Base-by-base conservation (phyloP, 2,113 vertebrate genomes). In the Cheilinus undulatus region DNA sequence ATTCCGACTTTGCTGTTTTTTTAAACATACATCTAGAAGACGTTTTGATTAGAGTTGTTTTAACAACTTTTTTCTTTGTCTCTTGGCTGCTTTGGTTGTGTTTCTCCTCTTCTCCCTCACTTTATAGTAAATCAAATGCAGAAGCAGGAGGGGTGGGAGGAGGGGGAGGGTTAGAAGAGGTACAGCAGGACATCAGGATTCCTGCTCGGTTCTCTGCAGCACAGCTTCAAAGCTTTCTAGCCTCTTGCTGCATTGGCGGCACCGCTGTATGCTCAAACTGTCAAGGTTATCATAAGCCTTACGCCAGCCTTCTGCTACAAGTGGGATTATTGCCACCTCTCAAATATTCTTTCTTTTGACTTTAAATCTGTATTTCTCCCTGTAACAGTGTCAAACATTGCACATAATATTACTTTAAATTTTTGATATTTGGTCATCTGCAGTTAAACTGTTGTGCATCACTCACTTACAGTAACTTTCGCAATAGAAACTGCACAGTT, bases 131-230 rank as follows among this genome's bases (percentile, higher is more conserved):
- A 75, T 73, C 54, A 17, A 48, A 74, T 59, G 61, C 68, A 63
- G 65, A 84, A 51, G n/a, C 4, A 1, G 49, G 38, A 22, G 26
- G 32, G 7, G 24, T 8, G 19, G 40, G 17, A 7, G 24, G 42
- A 59, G 63, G 70, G 42, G 61, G 65, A 65, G 60, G 64, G 56
- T 75, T 84, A 57, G 63, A 26, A 65, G 85, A 89, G 93, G 84
- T 90, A 38, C 26, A 30, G 94, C 89, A 86, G 56, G 51, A 22
- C 92, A 93, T 95, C 89, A 91, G 94, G 93, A 95, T 96, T 94
- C 95, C 94, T 95, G 95, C 95, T 95, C 45, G 89, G 86, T 82
- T 88, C 93, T 95, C 95, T 93, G 94, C 95, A 92, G 86, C 54
- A 53, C 74, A 82, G 80, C 95, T 95, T 96, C 95, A 95, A 96